These are phyloP conservation scores for Anseranas semipalmata DNA, from an alignment of 2,113 vertebrate species.

Conservation along the genomic window DNA sequence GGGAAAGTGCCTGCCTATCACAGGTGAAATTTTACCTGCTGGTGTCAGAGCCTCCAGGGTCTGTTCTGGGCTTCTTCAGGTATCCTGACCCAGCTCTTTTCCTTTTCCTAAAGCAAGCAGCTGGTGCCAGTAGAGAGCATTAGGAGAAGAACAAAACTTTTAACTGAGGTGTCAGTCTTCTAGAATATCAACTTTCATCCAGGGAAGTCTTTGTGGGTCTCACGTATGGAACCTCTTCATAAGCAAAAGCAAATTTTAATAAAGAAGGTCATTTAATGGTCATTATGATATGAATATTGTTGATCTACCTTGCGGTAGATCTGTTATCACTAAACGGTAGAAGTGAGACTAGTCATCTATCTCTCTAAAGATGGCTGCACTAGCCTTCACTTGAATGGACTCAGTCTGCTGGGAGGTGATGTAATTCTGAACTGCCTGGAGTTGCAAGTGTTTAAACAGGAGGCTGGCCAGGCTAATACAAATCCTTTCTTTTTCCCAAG, in stretches of 20 bases:
- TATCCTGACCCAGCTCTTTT: background rate
- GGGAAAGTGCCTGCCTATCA: background rate
- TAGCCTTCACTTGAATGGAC: background rate
- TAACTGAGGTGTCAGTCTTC: background rate
- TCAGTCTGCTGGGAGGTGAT: background rate
- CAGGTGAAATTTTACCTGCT: background rate
- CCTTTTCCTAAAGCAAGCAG: background rate
- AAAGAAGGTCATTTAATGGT: background rate
- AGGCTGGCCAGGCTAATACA: background rate
- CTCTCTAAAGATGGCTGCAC: background rate
- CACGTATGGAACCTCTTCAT: background rate
- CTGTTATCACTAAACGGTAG: background rate
- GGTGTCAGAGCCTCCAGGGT: background rate
- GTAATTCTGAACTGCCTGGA: background rate
- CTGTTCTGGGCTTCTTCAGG: background rate
- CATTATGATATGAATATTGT: background rate
- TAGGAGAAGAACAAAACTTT: background rate
- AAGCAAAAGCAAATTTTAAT: background rate
- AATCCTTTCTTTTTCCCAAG: background rate
- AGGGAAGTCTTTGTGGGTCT: background rate
- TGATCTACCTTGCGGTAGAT: background rate
- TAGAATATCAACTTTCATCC: background rate
- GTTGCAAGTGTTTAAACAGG: background rate
- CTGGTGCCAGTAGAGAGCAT: background rate
- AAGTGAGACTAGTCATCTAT: background rate